These are phyloP conservation scores for Aproaerema taeniolella DNA, from an alignment of 2,888 invertebrate genomes.

Conservation along the genomic window DNA sequence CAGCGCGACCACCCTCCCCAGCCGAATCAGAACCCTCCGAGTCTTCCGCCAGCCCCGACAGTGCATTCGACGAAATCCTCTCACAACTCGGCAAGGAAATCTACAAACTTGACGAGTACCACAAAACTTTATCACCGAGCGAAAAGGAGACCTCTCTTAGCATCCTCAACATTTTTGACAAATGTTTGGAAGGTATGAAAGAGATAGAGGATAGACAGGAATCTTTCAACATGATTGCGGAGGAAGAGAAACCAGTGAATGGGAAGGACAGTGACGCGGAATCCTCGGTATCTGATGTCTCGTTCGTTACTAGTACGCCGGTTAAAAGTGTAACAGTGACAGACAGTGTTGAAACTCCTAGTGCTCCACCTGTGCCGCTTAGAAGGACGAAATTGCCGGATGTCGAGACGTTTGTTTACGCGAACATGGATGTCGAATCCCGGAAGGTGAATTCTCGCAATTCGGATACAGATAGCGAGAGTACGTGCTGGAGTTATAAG, in stretches of 20 bases:
- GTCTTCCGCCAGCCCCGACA: conserved; percentile 36
- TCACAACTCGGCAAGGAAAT: conserved; percentile 69
- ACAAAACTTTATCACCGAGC: conserved; percentile 45
- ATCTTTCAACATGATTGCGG: conserved; percentile 18
- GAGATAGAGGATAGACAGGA: conserved; percentile 21
- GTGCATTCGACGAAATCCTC: conserved; percentile 68
- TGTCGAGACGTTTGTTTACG: conserved; percentile 40
- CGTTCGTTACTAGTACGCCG: conserved; percentile 57
- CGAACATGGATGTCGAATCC: conserved; percentile 37
- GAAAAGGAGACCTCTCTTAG: conserved; percentile 54
- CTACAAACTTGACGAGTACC: conserved; percentile 65
- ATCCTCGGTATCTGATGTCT: conserved; percentile 44
- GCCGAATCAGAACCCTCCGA: conserved; percentile 29
- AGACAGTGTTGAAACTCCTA: conserved; percentile 33
- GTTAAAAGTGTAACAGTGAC: conserved; percentile 32
- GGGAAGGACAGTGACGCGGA: conserved; percentile 51
- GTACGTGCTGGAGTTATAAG: conserved; percentile 70
- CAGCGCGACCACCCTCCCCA: conserved; percentile 39
- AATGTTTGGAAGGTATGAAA: conserved; percentile 59
- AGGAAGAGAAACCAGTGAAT: conserved; percentile 24
- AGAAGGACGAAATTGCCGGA: too few relatives aligned
- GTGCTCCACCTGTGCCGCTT: conserved; percentile 50
- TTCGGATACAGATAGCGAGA: conserved; percentile 51
- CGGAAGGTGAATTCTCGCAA: too few relatives aligned
- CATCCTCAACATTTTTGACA: conserved; percentile 68